Percentiles rank a stretch among this genome's conserved stretches.
Evolutionary conservation across 64 coral and sea anemone genomes (phyloP).

Genomic region (Stylophora pistillata): DNA sequence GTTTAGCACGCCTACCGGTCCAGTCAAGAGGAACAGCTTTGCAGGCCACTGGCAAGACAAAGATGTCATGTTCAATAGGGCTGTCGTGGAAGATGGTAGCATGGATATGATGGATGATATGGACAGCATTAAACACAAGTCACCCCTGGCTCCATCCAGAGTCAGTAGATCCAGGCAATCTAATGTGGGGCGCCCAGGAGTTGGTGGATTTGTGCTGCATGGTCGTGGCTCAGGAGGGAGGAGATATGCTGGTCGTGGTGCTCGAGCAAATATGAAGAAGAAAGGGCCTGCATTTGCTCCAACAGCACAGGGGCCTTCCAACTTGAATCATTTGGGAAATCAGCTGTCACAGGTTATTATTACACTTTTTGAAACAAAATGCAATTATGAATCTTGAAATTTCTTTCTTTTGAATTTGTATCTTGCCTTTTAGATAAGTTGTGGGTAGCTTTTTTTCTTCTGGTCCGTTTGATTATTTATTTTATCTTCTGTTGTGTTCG

Average conservation of each 20-base stretch:
- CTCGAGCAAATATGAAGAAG: constrained; percentile 38
- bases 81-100: not conserved
- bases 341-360: constrained; percentile 4
- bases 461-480: too few species aligned
- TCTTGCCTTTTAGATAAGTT: too few species aligned
- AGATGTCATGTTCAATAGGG: constrained; percentile 29
- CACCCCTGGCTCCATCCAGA: not conserved
- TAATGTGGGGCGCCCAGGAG: constrained; percentile 58
- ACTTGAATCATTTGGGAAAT: not conserved
- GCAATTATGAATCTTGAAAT: too few species aligned
- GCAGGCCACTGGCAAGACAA: constrained; percentile 3
- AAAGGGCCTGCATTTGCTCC: constrained; percentile 24
- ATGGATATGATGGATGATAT: not conserved
- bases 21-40: constrained; percentile 30
- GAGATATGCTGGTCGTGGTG: constrained; percentile 75
- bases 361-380: not conserved
- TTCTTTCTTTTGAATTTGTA: too few species aligned
- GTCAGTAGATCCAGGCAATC: constrained; percentile 37
- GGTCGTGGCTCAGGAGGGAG: constrained; percentile 82
- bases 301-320: not conserved
- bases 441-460: too few species aligned
- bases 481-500: too few species aligned
- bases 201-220: constrained; percentile 83
- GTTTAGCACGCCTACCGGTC: constrained; percentile 21
- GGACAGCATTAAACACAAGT: constrained; percentile 3